Evolutionary conservation across 2,888 invertebrate species (phyloP).

Genomic region (Rhogogaster chlorosoma): DNA sequence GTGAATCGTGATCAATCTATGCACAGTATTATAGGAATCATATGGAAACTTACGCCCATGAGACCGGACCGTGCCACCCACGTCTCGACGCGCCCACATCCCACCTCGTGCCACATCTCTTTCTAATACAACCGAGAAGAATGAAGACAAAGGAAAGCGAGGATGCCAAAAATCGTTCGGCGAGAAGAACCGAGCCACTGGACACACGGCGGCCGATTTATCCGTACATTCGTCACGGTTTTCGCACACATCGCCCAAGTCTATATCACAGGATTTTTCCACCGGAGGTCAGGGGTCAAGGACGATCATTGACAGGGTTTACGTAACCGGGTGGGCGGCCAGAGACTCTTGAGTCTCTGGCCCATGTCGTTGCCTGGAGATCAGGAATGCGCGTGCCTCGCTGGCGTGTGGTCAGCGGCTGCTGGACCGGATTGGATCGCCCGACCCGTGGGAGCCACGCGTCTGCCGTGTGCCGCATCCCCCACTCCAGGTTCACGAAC

Average conservation of each 20-base stretch:
- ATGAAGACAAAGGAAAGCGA: constrained; percentile 4
- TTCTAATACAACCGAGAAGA: not conserved
- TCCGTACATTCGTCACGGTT: not conserved
- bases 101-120: not conserved
- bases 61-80: constrained; percentile 25
- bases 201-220: not conserved
- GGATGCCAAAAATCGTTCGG: not conserved
- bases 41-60: constrained; percentile 46
- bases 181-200: not conserved
- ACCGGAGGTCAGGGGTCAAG: constrained; percentile 35
- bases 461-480: constrained; percentile 72
- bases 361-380: constrained; percentile 19
- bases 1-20: constrained; percentile 36
- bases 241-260: not conserved
- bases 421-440: constrained; percentile 38
- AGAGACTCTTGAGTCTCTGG: not conserved
- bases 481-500: constrained; percentile 55
- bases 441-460: constrained; percentile 74
- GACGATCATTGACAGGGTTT: constrained; percentile 41
- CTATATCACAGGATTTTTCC: not conserved
- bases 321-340: constrained; percentile 48
- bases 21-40: constrained; percentile 49
- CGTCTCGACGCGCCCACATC: constrained; percentile 16
- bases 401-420: constrained; percentile 48
- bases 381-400: constrained; percentile 46